Evolutionary conservation across 2,113 vertebrate genomes (phyloP).

Genomic region (Scophthalmus maximus): DNA sequence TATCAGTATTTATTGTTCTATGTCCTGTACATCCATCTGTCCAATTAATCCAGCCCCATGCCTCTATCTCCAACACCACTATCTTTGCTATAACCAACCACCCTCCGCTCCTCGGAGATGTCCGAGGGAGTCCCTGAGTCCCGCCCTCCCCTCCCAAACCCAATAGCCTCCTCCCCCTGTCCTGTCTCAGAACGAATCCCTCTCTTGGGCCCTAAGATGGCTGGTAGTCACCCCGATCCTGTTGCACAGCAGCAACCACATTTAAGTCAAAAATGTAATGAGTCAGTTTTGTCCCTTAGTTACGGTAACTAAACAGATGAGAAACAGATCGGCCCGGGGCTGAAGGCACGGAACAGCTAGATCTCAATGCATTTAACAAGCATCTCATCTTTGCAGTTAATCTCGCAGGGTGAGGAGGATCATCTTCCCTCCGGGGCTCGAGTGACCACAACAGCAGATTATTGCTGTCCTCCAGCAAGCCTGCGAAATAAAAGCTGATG

Average conservation of each 20-base stretch:
- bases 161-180: neutral
- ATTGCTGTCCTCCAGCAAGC: neutral
- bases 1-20: too few species aligned
- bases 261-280: constrained; percentile 70
- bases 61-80: neutral
- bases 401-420: neutral
- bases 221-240: constrained; percentile 71
- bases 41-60: neutral
- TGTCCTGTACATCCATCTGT: too few species aligned
- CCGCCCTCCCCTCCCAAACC: neutral
- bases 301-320: constrained; percentile 54
- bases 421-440: neutral
- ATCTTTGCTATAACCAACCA: neutral
- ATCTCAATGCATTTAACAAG: neutral
- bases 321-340: constrained; percentile 7
- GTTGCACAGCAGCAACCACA: constrained; percentile 65
- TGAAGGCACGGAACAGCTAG: neutral
- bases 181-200: constrained; percentile 20
- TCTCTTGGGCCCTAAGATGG: constrained; percentile 59
- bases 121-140: constrained; percentile 48
- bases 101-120: neutral
- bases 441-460: neutral
- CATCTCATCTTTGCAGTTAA: neutral
- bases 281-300: constrained; percentile 62
- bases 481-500: neutral